A percentile compares a stretch with the other conserved stretches of the same genome.
These are phyloP conservation scores for Hybos culiciformis DNA, from an alignment of 2,888 invertebrate genomes.

Conservation along the genomic window DNA sequence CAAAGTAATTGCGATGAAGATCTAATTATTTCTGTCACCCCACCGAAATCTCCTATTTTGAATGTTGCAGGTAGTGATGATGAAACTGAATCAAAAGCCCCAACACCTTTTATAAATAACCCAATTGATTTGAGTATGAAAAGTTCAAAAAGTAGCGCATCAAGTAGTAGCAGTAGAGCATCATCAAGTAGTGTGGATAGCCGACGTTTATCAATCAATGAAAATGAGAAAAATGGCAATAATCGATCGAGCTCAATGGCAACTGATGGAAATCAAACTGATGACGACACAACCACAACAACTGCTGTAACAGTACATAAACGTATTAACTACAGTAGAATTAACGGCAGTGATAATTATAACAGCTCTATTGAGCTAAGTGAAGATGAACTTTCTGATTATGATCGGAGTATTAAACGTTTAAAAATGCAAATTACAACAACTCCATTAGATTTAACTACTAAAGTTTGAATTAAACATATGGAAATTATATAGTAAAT, in stretches of 20 bases:
- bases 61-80: slow-evolving; percentile 8
- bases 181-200: slow-evolving; percentile 18
- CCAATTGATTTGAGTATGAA: slow-evolving; percentile 73
- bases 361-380: slow-evolving; percentile 36
- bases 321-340: slow-evolving; percentile 25
- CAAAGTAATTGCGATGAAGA: slow-evolving; percentile 36
- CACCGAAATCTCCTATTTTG: slow-evolving; percentile 38
- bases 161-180: slow-evolving; percentile 30
- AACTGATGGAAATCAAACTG: slow-evolving; percentile 19
- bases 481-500: too few species aligned
- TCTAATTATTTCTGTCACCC: slow-evolving; percentile 42
- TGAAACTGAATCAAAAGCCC: too few species aligned
- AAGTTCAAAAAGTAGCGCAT: slow-evolving; percentile 39
- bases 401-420: slow-evolving; percentile 36
- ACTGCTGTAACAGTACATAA: slow-evolving; percentile 18
- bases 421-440: slow-evolving; percentile 35
- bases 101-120: too few species aligned
- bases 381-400: slow-evolving; percentile 42
- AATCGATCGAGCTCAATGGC: slow-evolving; percentile 32
- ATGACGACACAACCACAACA: slow-evolving; percentile 18
- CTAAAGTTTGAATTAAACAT: too few species aligned
- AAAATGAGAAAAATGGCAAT: slow-evolving; percentile 20
- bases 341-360: slow-evolving; percentile 3
- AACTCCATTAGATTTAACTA: slow-evolving; percentile 41
- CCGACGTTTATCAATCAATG: slow-evolving; percentile 21